A percentile compares a stretch with the other conserved stretches of the same genome.
Conservation (phyloP, 2,888 invertebrate genomes). For the Podabrus alpinus region DNA sequence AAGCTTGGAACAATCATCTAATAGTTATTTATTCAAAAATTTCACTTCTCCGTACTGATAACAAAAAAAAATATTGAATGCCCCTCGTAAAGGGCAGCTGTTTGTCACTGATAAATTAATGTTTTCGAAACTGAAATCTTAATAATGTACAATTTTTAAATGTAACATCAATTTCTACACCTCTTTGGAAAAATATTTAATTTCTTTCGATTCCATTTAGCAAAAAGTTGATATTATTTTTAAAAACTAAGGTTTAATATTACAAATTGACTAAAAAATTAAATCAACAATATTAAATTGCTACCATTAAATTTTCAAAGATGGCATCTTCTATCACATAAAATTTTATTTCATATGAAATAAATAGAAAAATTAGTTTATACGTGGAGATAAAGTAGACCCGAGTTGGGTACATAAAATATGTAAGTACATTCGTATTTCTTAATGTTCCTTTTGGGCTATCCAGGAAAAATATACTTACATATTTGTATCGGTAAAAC, state of each 20-base stretch:
- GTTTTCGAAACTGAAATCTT: too few relatives aligned
- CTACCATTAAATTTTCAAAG: neutral
- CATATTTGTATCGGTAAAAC: slow-evolving; percentile 10
- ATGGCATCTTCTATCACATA: neutral
- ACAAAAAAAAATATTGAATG: too few relatives aligned
- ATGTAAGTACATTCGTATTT: neutral
- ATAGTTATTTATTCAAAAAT: too few relatives aligned
- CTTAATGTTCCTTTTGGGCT: neutral
- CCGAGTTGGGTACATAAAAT: neutral
- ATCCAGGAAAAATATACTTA: neutral
- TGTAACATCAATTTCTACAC: too few relatives aligned
- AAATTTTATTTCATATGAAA: neutral
- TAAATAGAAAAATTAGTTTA: neutral
- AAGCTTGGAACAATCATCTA: too few relatives aligned
- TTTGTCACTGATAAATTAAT: too few relatives aligned
- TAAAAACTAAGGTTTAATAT: neutral
- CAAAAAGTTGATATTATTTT: too few relatives aligned
- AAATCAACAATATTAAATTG: neutral
- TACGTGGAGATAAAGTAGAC: neutral
- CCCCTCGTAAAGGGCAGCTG: too few relatives aligned
- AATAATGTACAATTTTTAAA: too few relatives aligned
- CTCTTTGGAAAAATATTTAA: too few relatives aligned
- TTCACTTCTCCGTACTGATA: too few relatives aligned
- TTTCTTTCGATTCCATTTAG: too few relatives aligned
- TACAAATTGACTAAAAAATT: neutral